Evolutionary conservation across 2,797 vertebrate genomes (phyloP).

Genomic region (Sebastes diploproa): DNA sequence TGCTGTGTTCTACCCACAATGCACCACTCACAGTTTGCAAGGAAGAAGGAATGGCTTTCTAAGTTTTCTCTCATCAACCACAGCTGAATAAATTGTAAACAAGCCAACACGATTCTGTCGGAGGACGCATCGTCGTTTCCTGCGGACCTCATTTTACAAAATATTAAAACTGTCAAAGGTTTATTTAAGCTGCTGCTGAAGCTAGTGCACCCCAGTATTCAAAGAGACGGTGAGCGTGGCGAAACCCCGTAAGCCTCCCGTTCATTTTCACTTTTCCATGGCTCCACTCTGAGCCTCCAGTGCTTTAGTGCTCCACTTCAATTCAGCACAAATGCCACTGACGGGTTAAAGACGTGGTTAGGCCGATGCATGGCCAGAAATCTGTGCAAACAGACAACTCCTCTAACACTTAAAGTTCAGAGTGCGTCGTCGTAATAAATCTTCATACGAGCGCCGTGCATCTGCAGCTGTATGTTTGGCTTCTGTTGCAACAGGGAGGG

Average conservation of each 20-base stretch:
- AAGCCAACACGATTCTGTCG: slow-evolving; percentile 8
- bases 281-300: slow-evolving; percentile 39
- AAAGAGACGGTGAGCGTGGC: slow-evolving; percentile 13
- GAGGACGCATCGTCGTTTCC: slow-evolving; percentile 13
- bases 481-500: slow-evolving; percentile 59
- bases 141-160: slow-evolving; percentile 38
- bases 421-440: not conserved
- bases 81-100: slow-evolving; percentile 20
- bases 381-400: slow-evolving; percentile 18
- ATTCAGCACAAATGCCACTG: slow-evolving; percentile 29
- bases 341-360: slow-evolving; percentile 15
- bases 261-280: slow-evolving; percentile 10
- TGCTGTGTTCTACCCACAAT: slow-evolving; percentile 46
- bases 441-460: slow-evolving; percentile 24
- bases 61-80: slow-evolving; percentile 37
- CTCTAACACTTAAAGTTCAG: slow-evolving; percentile 10
- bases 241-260: not conserved
- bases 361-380: slow-evolving; percentile 40
- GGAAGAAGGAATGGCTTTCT: slow-evolving; percentile 32
- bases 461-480: slow-evolving; percentile 67
- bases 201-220: slow-evolving; percentile 41
- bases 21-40: slow-evolving; percentile 45
- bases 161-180: slow-evolving; percentile 31
- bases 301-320: slow-evolving; percentile 25
- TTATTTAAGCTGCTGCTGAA: slow-evolving; percentile 47